Evolutionary conservation across 1,140 invertebrate genomes (phyloP).

Genomic region (Helicoverpa armigera): DNA sequence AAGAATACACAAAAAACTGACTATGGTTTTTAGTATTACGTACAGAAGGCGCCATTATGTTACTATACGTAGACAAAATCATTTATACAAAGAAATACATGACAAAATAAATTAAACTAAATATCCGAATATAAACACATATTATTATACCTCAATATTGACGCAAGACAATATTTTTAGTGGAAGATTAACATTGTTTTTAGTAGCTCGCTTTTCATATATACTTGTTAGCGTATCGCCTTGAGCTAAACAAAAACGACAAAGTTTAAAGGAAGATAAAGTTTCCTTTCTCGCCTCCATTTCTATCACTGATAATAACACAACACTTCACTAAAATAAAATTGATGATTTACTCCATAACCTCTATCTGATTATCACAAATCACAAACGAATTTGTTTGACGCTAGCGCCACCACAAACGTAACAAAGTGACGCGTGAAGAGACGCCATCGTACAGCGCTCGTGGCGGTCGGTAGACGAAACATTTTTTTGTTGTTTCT

Average conservation of each 20-base stretch:
- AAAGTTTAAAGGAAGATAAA: slow-evolving; percentile 88
- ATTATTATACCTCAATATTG: slow-evolving; percentile 89
- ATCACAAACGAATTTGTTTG: slow-evolving; percentile 46
- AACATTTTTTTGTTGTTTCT: slow-evolving; percentile 31
- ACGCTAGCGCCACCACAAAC: slow-evolving; percentile 60
- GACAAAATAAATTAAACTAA: background rate
- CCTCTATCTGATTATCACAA: slow-evolving; percentile 58
- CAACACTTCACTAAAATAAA: slow-evolving; percentile 48
- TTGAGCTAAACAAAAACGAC: slow-evolving; percentile 90
- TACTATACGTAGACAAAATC: slow-evolving; percentile 59
- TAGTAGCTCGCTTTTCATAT: slow-evolving; percentile 87
- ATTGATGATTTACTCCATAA: slow-evolving; percentile 68
- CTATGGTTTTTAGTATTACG: background rate
- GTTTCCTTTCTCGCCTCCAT: slow-evolving; percentile 89
- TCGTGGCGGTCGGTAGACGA: slow-evolving; percentile 54
- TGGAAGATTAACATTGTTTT: slow-evolving; percentile 88
- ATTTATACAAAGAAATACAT: background rate
- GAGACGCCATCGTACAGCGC: slow-evolving; percentile 59
- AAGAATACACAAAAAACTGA: background rate
- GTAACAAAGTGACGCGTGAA: slow-evolving; percentile 45
- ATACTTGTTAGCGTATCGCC: slow-evolving; percentile 89
- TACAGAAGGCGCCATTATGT: slow-evolving; percentile 66
- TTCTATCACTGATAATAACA: slow-evolving; percentile 60
- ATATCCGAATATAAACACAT: background rate
- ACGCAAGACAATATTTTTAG: slow-evolving; percentile 92